Percentiles rank a stretch among this genome's conserved stretches.
Evolutionary conservation across 2,113 vertebrate genomes (phyloP).

Genomic region (Anser brachyrhynchus): DNA sequence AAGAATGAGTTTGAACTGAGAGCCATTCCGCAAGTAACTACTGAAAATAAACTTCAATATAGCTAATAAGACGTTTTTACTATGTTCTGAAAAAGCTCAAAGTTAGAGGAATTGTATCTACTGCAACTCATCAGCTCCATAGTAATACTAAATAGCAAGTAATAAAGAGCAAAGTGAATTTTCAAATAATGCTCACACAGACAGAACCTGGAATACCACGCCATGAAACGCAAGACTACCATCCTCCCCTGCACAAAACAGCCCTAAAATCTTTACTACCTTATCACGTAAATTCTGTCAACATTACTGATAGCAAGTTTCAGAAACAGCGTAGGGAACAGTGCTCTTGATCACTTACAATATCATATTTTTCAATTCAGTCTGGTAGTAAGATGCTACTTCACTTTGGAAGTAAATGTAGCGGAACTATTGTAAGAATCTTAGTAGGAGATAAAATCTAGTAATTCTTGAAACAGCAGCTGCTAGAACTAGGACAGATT

Average conservation of each 20-base stretch:
- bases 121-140: neutral
- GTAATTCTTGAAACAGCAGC: neutral
- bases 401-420: neutral
- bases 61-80: neutral
- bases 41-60: neutral
- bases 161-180: neutral
- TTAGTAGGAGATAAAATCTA: neutral
- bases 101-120: neutral
- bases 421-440: neutral
- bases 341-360: neutral
- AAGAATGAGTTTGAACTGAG: neutral
- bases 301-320: neutral
- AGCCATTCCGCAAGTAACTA: neutral
- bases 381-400: neutral
- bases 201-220: neutral
- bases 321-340: neutral
- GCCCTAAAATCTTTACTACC: neutral
- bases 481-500: neutral
- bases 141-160: neutral
- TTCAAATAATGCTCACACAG: neutral
- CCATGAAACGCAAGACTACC: rapidly evolving
- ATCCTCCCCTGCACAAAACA: neutral
- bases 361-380: neutral
- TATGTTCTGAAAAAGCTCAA: neutral
- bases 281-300: neutral